Base-by-base conservation (phyloP, 2,113 vertebrate genomes). In the Pseudopipra pipra region DNA sequence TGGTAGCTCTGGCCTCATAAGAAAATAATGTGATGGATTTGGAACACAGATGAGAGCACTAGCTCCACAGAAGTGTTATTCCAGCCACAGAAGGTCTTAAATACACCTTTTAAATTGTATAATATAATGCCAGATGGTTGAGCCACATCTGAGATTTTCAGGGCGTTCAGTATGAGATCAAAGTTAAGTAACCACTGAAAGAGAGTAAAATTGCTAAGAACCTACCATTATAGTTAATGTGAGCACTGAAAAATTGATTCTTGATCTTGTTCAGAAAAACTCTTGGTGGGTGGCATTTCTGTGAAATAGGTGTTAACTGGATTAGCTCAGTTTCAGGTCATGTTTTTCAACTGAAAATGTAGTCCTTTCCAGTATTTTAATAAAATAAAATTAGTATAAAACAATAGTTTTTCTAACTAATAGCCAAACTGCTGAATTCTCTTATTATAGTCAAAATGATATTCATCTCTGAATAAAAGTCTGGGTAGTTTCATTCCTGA, bases 11-110 rank as follows among this genome's bases (percentile, higher is more conserved):
- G 86, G 82, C 65, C 72, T 82, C 66, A 68, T 92, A 93, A 96
- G 95, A 95, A 96, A 97, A 93, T 95, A 89, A 78, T 72, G 75
- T 87, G 90, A 93, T 88, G 88, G 44, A 93, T 95, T 95, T 96
- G 87, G 81, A 96, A 91, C 85, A 71, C 90, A 97, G 87, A 97
- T 96, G 94, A 96, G 91, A 96, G 79, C 49, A 56, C 67, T 51
- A 87, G 86, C 51, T 83, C 46, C 79, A 81, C 58, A 90, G 68
- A 96, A 92, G 87, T 91, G 94, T 97, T 97, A 97, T 95, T 97
- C 80, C 88, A 97, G 91, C 47, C 86, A 95, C 65, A 92, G 52
- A 92, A 94, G 92, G 72, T 92, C 78, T 96, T 95, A 89, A 96
- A 96, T 89, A 86, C 84, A 85, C 93, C 87, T 87, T 95, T 95